Conservation (phyloP, 2,113 vertebrate genomes). For the Accipiter cooperii region DNA sequence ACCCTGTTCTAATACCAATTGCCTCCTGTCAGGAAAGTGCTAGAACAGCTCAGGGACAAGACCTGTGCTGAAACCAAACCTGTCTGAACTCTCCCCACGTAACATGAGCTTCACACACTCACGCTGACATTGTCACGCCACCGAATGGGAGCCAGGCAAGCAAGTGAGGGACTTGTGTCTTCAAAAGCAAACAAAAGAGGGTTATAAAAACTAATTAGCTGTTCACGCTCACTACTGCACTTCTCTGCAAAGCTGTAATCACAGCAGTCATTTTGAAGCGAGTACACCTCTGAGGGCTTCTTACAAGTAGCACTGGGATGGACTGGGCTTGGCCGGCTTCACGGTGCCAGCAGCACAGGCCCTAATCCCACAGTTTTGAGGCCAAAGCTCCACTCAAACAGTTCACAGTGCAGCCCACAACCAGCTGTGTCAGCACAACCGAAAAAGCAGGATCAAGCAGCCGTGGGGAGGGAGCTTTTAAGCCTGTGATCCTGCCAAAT, state of each 20-base stretch:
- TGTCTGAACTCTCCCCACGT: background rate
- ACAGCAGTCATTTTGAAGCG: background rate
- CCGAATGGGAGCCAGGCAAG: background rate
- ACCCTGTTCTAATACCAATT: background rate
- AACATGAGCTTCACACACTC: background rate
- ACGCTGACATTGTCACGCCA: background rate
- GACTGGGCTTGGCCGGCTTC: background rate
- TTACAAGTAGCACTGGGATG: background rate
- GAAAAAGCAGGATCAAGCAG: conserved; percentile 39
- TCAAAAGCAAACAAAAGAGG: conserved; percentile 17
- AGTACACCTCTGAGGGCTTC: background rate
- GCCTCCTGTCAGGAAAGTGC: background rate
- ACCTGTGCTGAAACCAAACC: conserved; percentile 33
- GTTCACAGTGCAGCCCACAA: conserved; percentile 29
- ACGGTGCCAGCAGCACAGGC: background rate
- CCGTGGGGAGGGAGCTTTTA: conserved; percentile 34
- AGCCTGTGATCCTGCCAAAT: conserved; percentile 23
- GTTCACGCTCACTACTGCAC: background rate
- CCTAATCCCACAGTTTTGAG: conserved; percentile 20
- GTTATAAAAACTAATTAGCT: conserved; percentile 33
- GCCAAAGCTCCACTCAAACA: conserved; percentile 4
- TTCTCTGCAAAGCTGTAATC: background rate
- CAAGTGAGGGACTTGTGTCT: background rate
- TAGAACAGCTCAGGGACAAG: background rate
- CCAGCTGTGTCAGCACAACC: conserved; percentile 63